phyloP scores from a whole-genome alignment of 2,888 invertebrate species.

The Eretmocerus hayati region DNA sequence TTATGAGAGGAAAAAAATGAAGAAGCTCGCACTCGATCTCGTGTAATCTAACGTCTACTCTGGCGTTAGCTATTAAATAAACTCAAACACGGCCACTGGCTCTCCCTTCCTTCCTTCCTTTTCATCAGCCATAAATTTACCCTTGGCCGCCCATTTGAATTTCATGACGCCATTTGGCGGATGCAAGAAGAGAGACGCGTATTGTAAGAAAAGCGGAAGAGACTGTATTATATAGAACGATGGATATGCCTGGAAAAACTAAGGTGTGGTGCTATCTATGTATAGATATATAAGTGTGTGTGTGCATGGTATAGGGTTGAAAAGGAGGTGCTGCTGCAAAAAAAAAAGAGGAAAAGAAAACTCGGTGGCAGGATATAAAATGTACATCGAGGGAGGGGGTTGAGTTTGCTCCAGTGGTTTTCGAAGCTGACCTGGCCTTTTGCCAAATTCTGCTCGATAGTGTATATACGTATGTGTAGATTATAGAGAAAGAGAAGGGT shows the following conservation, averaged over 20 bases:
- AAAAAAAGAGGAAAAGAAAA: slow-evolving; percentile 4
- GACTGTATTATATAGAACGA: too few relatives aligned
- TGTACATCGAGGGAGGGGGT: slow-evolving; percentile 15
- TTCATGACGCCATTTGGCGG: slow-evolving; percentile 24
- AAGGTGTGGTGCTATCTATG: too few relatives aligned
- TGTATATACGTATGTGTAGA: too few relatives aligned
- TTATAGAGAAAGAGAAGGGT: neutral
- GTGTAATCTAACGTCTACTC: too few relatives aligned
- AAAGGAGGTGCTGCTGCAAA: too few relatives aligned
- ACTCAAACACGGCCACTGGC: slow-evolving; percentile 12
- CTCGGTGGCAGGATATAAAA: slow-evolving; percentile 17
- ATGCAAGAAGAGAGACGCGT: neutral
- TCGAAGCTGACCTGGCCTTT: slow-evolving; percentile 25
- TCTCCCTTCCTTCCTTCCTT: slow-evolving; percentile 3
- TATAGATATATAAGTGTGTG: too few relatives aligned
- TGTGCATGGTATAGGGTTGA: too few relatives aligned
- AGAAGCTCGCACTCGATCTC: too few relatives aligned
- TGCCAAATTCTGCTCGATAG: slow-evolving; percentile 30
- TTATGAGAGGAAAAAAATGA: too few relatives aligned
- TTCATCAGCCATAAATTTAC: slow-evolving; percentile 19
- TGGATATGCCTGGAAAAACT: too few relatives aligned
- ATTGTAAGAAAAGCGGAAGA: slow-evolving; percentile 13
- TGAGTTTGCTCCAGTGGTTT: slow-evolving; percentile 8
- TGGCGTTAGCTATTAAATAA: slow-evolving; percentile 13
- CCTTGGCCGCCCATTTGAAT: slow-evolving; percentile 18